A percentile compares a stretch with the other conserved stretches of the same genome.
Conservation (phyloP, 2,888 invertebrate species). For the Leptinotarsa peninsularis region DNA sequence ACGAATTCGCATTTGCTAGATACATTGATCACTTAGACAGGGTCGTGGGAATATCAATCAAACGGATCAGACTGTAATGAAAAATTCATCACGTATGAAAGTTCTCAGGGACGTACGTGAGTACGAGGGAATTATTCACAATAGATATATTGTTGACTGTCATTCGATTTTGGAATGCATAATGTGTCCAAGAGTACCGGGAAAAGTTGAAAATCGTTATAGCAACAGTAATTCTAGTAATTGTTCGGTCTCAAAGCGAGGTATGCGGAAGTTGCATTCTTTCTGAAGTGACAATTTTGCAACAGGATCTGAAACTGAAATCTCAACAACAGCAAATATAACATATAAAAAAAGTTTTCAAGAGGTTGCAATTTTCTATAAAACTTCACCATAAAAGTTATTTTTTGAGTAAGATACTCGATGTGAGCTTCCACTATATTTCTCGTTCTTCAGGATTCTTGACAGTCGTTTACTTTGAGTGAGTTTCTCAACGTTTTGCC, state of each 20-base stretch:
- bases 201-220: slow-evolving; percentile 16
- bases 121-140: slow-evolving; percentile 30
- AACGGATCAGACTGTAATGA: slow-evolving; percentile 36
- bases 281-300: background rate
- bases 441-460: no score
- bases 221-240: slow-evolving; percentile 1
- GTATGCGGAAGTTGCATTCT: background rate
- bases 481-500: no score
- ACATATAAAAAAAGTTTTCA: no score
- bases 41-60: slow-evolving; percentile 44
- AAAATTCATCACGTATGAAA: slow-evolving; percentile 45
- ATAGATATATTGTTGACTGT: slow-evolving; percentile 32
- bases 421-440: no score
- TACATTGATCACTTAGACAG: slow-evolving; percentile 23
- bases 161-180: slow-evolving; percentile 18
- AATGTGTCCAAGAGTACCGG: slow-evolving; percentile 5
- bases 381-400: no score
- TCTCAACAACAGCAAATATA: no score
- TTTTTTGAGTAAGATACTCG: no score
- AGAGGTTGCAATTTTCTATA: no score
- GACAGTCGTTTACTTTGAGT: no score
- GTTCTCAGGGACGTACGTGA: slow-evolving; percentile 51
- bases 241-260: background rate
- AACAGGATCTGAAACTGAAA: background rate
- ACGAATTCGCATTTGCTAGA: slow-evolving; percentile 5